phyloP scores from a whole-genome alignment of 2,113 vertebrate genomes.

The Vicugna pacos region DNA sequence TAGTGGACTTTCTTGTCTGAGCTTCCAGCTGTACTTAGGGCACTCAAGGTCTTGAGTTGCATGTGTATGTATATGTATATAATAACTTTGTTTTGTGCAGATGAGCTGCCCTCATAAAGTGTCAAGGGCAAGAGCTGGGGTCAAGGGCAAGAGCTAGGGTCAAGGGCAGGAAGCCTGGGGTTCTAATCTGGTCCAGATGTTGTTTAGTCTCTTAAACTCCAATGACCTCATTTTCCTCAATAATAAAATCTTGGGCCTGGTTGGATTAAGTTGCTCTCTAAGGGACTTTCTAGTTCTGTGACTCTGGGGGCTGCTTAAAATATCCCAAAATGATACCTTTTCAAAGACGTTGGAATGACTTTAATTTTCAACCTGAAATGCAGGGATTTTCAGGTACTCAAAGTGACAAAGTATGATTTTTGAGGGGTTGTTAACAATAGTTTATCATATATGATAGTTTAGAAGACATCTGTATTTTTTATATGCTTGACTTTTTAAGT shows the following conservation, averaged over 20 bases:
- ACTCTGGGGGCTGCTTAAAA: slow-evolving; percentile 22
- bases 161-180: neutral
- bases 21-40: neutral
- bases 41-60: neutral
- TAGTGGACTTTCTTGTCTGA: neutral
- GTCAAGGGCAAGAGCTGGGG: neutral
- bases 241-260: neutral
- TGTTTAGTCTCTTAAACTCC: neutral
- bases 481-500: neutral
- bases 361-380: slow-evolving; percentile 43
- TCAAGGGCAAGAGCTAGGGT: neutral
- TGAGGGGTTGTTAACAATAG: neutral
- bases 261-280: slow-evolving; percentile 24
- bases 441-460: neutral
- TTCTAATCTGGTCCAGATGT: slow-evolving; percentile 17
- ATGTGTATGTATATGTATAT: neutral
- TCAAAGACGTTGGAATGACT: neutral
- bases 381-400: neutral
- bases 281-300: slow-evolving; percentile 7
- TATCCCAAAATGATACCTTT: neutral
- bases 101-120: neutral
- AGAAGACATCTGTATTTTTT: neutral
- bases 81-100: neutral
- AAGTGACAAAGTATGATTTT: neutral
- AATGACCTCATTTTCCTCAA: neutral